Conservation (phyloP, 2,113 vertebrate species). For the Hyaena hyaena region DNA sequence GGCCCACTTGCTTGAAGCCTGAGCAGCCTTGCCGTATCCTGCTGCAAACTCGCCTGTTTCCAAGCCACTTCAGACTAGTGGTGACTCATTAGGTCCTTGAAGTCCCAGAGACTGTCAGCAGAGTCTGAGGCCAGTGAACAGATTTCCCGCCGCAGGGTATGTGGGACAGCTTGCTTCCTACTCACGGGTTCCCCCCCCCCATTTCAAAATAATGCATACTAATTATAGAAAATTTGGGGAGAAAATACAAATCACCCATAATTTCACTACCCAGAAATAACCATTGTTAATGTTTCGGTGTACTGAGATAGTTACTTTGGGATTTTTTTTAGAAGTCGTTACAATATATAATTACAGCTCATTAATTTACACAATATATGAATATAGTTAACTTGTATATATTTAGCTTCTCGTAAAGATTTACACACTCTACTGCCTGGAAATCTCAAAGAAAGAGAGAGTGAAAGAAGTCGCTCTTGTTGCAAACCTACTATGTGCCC, state of each 20-base stretch:
- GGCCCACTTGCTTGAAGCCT: not conserved
- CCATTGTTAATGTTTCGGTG: conserved; percentile 20
- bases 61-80: not conserved
- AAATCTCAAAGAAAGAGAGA: not conserved
- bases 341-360: conserved; percentile 20
- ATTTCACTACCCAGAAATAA: conserved; percentile 50
- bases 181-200: not conserved
- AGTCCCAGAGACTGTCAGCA: not conserved
- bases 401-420: conserved; percentile 40
- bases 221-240: not conserved
- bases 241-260: conserved; percentile 28
- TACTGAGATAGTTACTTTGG: not conserved
- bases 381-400: conserved; percentile 11
- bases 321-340: conserved; percentile 45
- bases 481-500: not conserved
- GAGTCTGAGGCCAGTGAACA: not conserved
- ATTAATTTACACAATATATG: conserved; percentile 51
- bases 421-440: not conserved
- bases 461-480: not conserved
- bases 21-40: not conserved
- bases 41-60: not conserved
- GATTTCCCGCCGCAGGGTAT: not conserved
- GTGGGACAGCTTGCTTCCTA: not conserved
- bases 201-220: conserved; percentile 38
- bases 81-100: not conserved